Conservation (phyloP, 1,140 invertebrate genomes). For the Trypoxylus dichotomus region DNA sequence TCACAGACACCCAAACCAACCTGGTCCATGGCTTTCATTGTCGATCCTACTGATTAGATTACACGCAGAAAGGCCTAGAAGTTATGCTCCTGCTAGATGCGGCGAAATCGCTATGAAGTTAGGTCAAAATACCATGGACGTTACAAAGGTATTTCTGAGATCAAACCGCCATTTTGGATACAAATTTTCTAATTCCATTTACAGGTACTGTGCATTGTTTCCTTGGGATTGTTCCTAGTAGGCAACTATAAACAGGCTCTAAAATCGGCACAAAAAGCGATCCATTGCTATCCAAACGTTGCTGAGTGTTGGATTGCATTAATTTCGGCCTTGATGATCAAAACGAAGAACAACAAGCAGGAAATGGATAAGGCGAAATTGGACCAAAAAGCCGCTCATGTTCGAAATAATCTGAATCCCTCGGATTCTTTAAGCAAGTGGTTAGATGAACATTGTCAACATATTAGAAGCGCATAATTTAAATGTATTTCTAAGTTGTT, state of each 20-base stretch:
- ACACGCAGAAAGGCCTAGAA: slow-evolving; percentile 33
- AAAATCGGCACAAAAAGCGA: slow-evolving; percentile 46
- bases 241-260: slow-evolving; percentile 42
- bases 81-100: slow-evolving; percentile 42
- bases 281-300: slow-evolving; percentile 48
- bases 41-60: slow-evolving; percentile 41
- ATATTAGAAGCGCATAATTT: neutral
- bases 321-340: slow-evolving; percentile 16
- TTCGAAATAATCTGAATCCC: neutral
- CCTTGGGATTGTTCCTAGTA: slow-evolving; percentile 40
- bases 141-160: slow-evolving; percentile 37
- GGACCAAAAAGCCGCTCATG: neutral
- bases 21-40: slow-evolving; percentile 45
- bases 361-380: neutral
- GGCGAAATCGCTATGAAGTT: slow-evolving; percentile 44
- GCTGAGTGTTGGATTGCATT: slow-evolving; percentile 44
- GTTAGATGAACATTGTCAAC: neutral
- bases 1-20: slow-evolving; percentile 45
- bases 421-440: neutral
- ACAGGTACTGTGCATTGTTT: slow-evolving; percentile 44
- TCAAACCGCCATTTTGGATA: neutral
- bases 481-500: neutral
- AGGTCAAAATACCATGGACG: slow-evolving; percentile 43
- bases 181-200: neutral
- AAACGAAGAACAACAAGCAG: neutral